Base-by-base conservation (phyloP, 2,113 vertebrate genomes). In the Sceloporus tristichus region DNA sequence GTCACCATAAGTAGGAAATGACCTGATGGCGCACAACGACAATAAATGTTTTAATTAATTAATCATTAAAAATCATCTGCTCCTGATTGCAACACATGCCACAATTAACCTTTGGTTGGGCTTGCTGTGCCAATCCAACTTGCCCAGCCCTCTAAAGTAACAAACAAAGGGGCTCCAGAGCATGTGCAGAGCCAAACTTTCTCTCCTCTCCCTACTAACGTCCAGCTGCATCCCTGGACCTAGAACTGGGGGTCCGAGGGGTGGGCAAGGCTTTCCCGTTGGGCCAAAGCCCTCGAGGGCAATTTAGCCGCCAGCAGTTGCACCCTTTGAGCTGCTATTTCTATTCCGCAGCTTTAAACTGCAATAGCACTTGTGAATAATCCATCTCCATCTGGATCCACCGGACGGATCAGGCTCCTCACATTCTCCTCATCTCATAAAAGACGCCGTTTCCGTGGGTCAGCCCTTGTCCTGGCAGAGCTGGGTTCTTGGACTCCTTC, bases 401-500 rank as follows among this genome's bases (percentile, higher is more conserved):
- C 5, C 7, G 48, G 48, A 48, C 7, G 48, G 38, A 76, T 2
- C 4, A 23, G 40, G 53, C 42, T 19, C 0, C 74, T 82, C 19
- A 19, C 9, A n/a, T 38, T 19, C n/a, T 4, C 27, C 8, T 27
- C 66, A 40, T 54, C 48, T 27, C 71, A 27, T 71, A 59, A 76
- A 48, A 88, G 71, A 23, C 59, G 40, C 42, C 5, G 4, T 38
- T 6, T 6, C 4, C 48, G 48, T 34, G 34, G 34, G 34, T 34
- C 34, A 34, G 34, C 56, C 87, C 73, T 77, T 56, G 7, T 65
- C 27, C 80, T 6, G 2, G 2, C 79, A 68, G 80, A 65, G 10
- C 8, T 54, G 27, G 34, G 82, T 38, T 88, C 42, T 54, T 25
- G 79, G 87, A 66, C 75, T 82, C 71, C 56, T 53, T 76, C 73